These are phyloP conservation scores for Protobothrops mucrosquamatus DNA, from an alignment of 2,113 vertebrate genomes.

Conservation along the genomic window DNA sequence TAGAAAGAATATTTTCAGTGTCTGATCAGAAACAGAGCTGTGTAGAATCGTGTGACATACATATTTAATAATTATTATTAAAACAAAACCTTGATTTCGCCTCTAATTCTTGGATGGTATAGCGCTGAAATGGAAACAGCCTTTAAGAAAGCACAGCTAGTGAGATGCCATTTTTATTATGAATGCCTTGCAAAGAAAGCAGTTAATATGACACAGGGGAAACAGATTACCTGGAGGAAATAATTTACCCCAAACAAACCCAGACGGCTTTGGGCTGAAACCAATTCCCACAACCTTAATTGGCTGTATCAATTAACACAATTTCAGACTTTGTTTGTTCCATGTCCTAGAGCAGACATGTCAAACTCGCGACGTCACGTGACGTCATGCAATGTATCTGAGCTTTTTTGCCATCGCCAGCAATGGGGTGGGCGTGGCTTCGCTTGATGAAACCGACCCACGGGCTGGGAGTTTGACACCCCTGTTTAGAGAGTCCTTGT, in stretches of 20 bases:
- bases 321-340: neutral
- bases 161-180: neutral
- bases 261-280: neutral
- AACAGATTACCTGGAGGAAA: neutral
- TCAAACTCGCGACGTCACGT: too few species aligned
- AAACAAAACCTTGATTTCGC: neutral
- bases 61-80: neutral
- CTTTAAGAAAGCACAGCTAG: neutral
- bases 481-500: neutral
- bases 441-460: too few species aligned
- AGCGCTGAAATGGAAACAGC: neutral
- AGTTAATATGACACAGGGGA: neutral
- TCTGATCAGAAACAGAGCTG: neutral
- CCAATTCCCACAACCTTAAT: neutral
- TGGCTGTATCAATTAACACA: neutral
- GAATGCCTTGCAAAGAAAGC: neutral
- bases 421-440: too few species aligned
- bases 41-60: neutral
- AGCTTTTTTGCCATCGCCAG: too few species aligned
- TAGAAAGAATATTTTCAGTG: neutral
- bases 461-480: too few species aligned
- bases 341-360: neutral
- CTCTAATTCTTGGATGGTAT: neutral
- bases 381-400: too few species aligned
- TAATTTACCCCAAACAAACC: neutral